Evolutionary conservation across 2,113 vertebrate genomes (phyloP).

Genomic region (Pedionomus torquatus): DNA sequence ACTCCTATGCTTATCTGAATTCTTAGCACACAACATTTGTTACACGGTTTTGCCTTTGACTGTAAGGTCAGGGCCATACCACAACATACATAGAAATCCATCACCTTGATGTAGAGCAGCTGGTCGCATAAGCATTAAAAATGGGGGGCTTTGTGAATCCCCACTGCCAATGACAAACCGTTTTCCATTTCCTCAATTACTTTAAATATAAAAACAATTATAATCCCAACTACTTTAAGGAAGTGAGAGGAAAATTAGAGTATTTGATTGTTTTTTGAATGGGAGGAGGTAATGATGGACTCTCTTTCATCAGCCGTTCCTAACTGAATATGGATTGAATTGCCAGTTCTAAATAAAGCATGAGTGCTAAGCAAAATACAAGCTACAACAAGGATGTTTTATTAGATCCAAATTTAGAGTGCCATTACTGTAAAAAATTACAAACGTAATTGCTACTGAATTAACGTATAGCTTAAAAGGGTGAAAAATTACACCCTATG

Average conservation of each 20-base stretch:
- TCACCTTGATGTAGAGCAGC: background rate
- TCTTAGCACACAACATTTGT: background rate
- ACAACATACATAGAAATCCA: background rate
- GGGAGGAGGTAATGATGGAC: background rate
- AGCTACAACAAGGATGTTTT: background rate
- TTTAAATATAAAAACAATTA: background rate
- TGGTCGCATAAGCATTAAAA: background rate
- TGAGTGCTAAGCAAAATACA: background rate
- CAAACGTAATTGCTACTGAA: background rate
- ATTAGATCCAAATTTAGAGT: background rate
- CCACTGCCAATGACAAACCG: background rate
- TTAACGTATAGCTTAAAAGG: background rate
- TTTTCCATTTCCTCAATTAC: background rate
- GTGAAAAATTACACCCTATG: background rate
- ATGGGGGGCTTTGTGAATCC: background rate
- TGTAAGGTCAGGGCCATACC: background rate
- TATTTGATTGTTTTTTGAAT: background rate
- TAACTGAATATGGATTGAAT: background rate
- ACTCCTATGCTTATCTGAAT: background rate
- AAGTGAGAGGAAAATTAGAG: background rate
- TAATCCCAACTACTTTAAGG: background rate
- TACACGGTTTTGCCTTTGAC: background rate
- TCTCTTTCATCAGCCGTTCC: background rate
- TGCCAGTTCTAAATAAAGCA: background rate
- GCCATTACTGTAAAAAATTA: background rate